Base-by-base conservation (phyloP, 1,140 invertebrate genomes). In the Drosophila athabasca region DNA sequence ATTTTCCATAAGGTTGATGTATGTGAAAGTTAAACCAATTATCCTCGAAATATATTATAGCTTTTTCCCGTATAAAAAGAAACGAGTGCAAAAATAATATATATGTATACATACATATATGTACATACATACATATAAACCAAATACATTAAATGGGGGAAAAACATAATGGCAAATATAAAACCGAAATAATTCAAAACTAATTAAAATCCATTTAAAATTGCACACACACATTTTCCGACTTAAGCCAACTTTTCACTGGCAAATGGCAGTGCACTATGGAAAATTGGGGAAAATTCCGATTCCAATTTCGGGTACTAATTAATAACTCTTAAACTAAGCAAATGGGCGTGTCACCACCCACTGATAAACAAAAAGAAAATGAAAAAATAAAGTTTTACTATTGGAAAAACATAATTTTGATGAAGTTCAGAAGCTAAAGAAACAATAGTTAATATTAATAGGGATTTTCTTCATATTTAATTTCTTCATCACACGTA, bases 171-270 rank as follows among this genome's bases (percentile, higher is more conserved):
- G 54, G 48, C 62, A 59, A 66, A 70, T n/a, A 69, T 52, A 31
- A 58, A 74, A 55, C 52, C 70, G 24, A 75, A 75, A 75, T 75
- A 75, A 75, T 75, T 75, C 71, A 75, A 79, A 78, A 68, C 62
- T 73, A 79, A 79, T 79, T 80, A 80, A 79, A 79, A 79, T 73
- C 52, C 69, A 62, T 72, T 74, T 75, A 69, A 69, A 64, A 79
- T 75, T 60, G 76, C 53, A 59, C 55, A 59, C 55, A 53, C 53
- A 66, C 66, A 76, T 80, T 74, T 79, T 79, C 26, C 64, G 35
- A 65, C 52, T 74, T 68, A 79, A 73, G 76, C 50, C 57, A 79
- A 69, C 60, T 75, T 64, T 74, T 55, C 57, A 44, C 45, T 26
- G 39, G 39, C 44, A 19, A 19, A 15, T 43, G 17, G 8, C 5